These are phyloP conservation scores for Drosophila quinaria DNA, from an alignment of 2,888 invertebrate species.

Conservation along the genomic window DNA sequence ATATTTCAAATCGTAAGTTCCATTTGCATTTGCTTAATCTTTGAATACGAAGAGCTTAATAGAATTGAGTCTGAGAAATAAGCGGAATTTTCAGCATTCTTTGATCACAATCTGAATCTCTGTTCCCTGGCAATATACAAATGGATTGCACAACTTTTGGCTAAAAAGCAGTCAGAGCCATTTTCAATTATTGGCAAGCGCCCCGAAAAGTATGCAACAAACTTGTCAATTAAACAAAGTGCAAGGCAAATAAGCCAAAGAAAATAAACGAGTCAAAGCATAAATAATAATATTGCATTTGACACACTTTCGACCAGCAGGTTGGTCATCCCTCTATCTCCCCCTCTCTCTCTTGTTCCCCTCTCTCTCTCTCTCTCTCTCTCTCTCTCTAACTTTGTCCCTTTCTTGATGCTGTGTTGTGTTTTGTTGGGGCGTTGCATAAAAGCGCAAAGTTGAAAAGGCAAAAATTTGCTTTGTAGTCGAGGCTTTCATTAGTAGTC, in stretches of 20 bases:
- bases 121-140: slow-evolving; percentile 9
- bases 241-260: slow-evolving; percentile 52
- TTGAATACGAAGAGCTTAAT: background rate
- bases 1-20: background rate
- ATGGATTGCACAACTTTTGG: slow-evolving; percentile 28
- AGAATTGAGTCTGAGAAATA: background rate
- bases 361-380: background rate
- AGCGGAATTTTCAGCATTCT: background rate
- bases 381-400: background rate
- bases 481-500: slow-evolving; percentile 65
- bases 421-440: slow-evolving; percentile 31
- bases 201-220: slow-evolving; percentile 62
- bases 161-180: slow-evolving; percentile 17
- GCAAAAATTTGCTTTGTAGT: slow-evolving; percentile 73
- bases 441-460: slow-evolving; percentile 72
- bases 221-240: slow-evolving; percentile 75
- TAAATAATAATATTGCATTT: slow-evolving; percentile 76
- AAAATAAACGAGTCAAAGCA: slow-evolving; percentile 44
- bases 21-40: background rate
- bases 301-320: slow-evolving; percentile 61
- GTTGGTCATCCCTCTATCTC: slow-evolving; percentile 9
- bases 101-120: slow-evolving; percentile 15
- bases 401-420: background rate
- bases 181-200: slow-evolving; percentile 54
- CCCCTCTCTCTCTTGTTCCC: no score